Evolutionary conservation across 2,113 vertebrate species (phyloP).

Genomic region (Monarcha castaneiventris): DNA sequence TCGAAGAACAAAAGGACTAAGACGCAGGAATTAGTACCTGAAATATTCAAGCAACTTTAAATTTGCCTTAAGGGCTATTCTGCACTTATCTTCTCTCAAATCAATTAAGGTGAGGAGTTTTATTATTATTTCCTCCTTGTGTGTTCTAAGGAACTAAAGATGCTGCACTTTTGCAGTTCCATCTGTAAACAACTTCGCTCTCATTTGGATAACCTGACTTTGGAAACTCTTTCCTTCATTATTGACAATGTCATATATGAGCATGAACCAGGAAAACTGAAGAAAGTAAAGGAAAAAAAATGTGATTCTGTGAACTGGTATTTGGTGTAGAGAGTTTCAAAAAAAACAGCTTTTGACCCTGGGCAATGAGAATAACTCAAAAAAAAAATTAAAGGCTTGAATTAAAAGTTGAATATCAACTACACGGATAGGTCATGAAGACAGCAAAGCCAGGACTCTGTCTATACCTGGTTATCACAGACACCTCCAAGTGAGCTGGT

Average conservation of each 20-base stretch:
- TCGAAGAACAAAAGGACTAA: background rate
- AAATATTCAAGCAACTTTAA: background rate
- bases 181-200: background rate
- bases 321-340: background rate
- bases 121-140: background rate
- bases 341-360: background rate
- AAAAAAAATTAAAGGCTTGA: background rate
- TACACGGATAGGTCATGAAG: background rate
- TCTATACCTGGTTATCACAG: background rate
- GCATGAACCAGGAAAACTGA: background rate
- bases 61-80: background rate
- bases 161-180: background rate
- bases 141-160: background rate
- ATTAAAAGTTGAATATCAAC: background rate
- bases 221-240: background rate
- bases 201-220: background rate
- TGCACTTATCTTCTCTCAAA: background rate
- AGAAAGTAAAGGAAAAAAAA: background rate
- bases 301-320: background rate
- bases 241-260: accelerated
- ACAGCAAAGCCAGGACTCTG: background rate
- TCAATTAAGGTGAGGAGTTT: background rate
- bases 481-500: background rate
- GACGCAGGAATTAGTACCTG: background rate
- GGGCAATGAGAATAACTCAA: background rate